Conservation (phyloP, 2,113 vertebrate genomes). For the Labeo rohita region DNA sequence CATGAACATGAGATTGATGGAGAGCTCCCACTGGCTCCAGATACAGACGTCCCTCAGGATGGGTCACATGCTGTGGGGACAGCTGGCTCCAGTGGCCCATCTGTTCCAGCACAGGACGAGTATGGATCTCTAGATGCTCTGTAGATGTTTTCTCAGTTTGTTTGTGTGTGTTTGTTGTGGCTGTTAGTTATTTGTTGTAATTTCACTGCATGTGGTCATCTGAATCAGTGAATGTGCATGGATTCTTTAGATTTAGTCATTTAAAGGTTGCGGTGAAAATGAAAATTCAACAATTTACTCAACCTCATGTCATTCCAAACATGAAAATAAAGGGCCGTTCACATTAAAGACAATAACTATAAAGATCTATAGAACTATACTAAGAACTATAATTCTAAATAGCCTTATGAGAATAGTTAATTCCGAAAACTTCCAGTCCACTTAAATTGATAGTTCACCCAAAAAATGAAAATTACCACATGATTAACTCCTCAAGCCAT, state of each 20-base stretch:
- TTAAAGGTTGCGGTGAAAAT: not conserved
- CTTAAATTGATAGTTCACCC: no score
- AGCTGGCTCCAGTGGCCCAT: conserved; percentile 77
- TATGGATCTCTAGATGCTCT: conserved; percentile 83
- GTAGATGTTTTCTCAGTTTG: conserved; percentile 52
- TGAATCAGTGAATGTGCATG: conserved; percentile 16
- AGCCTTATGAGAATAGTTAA: not conserved
- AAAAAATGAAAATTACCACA: no score
- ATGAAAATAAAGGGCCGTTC: not conserved
- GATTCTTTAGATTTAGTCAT: not conserved
- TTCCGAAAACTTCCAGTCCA: not conserved
- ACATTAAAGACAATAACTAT: not conserved
- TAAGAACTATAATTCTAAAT: not conserved
- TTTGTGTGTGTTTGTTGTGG: conserved; percentile 59
- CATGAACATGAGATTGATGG: conserved; percentile 91
- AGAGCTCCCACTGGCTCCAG: conserved; percentile 90
- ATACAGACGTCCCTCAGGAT: conserved; percentile 91
- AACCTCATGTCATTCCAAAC: not conserved
- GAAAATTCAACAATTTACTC: not conserved
- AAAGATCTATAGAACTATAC: no score
- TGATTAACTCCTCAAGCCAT: no score
- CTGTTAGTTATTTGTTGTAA: not conserved
- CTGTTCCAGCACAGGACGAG: conserved; percentile 91
- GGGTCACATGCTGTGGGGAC: conserved; percentile 90
- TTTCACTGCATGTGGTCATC: not conserved